Evolutionary conservation across 2,113 vertebrate genomes (phyloP).

Genomic region (Urocynchramus pylzowi): DNA sequence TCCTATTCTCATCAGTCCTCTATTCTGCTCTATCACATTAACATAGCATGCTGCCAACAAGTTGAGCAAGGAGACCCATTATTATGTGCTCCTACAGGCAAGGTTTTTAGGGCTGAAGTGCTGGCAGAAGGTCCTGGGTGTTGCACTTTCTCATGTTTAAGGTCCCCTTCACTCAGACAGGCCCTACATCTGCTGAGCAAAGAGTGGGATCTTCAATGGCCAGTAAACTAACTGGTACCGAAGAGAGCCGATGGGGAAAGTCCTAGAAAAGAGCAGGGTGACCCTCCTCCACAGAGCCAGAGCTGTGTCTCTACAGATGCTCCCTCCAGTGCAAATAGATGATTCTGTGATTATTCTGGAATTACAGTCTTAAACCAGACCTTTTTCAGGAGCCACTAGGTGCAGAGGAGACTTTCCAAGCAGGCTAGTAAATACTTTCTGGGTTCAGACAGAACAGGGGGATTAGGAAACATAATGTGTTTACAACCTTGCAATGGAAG

Average conservation of each 20-base stretch:
- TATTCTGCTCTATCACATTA: neutral
- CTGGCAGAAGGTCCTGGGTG: neutral
- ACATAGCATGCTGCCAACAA: neutral
- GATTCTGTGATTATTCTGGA: neutral
- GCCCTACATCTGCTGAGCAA: neutral
- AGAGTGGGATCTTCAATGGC: neutral
- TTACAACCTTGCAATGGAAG: neutral
- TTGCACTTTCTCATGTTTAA: neutral
- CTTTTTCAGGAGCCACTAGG: neutral
- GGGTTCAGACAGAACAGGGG: neutral
- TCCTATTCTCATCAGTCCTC: neutral
- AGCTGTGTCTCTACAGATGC: neutral
- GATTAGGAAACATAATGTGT: neutral
- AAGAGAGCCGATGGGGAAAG: fast-evolving
- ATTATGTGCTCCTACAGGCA: neutral
- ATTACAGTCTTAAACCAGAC: neutral
- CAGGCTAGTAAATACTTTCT: neutral
- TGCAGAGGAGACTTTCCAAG: neutral
- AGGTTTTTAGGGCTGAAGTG: neutral
- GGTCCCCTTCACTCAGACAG: neutral
- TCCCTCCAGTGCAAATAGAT: neutral
- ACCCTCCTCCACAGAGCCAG: neutral
- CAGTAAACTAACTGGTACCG: fast-evolving
- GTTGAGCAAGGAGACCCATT: neutral
- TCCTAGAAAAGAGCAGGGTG: neutral